Base-by-base conservation (phyloP, 2,797 vertebrate genomes). In the Anabas testudineus region DNA sequence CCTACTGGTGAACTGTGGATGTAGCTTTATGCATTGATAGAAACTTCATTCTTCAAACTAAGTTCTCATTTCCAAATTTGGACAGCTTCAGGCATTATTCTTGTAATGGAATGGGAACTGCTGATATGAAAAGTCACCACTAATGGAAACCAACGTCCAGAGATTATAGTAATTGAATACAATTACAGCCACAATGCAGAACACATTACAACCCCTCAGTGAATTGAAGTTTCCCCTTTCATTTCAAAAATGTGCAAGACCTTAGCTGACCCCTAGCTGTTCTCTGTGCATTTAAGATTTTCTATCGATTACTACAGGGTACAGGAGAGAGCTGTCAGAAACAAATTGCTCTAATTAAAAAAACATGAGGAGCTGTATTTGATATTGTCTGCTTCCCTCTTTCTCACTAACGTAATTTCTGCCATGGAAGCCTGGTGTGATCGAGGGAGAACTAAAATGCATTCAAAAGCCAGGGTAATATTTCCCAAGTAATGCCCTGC, bases 401-500 rank as follows among this genome's bases (percentile, higher is more conserved):
- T 84, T 71, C 77, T 74, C 70, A 49, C 57, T 70, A 77, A 80
- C 58, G 46, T 62, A 69, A 77, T 71, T 87, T 76, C 45, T 82
- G 55, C 67, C 39, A 63, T 39, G 55, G 51, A 77, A 21, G 52
- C 55, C 67, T 62, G 61, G 53, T 60, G 66, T 73, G 56, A 32
- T 46, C 56, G 59, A 55, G 21, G 60, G 34, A 68, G 36, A 68
- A 58, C 41, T 62, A 21, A 18, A 74, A 65, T 32, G 16, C 51
- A 55, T 69, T 78, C 58, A 80, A 84, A 88, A 87, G 68, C 49
- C 53, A 64, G 63, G 47, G 30, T 60, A 80, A 64, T 59, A 66
- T 66, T 87, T 84, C 70, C 70, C 32, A 48, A 87, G 60, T 70
- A 82, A 78, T 60, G 59, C 67, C 85, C 68, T 58, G 53, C 79